Evolutionary conservation across 2,113 vertebrate genomes (phyloP), one percentile per base, ranked within the genome.

Genomic region (Larimichthys crocea): DNA sequence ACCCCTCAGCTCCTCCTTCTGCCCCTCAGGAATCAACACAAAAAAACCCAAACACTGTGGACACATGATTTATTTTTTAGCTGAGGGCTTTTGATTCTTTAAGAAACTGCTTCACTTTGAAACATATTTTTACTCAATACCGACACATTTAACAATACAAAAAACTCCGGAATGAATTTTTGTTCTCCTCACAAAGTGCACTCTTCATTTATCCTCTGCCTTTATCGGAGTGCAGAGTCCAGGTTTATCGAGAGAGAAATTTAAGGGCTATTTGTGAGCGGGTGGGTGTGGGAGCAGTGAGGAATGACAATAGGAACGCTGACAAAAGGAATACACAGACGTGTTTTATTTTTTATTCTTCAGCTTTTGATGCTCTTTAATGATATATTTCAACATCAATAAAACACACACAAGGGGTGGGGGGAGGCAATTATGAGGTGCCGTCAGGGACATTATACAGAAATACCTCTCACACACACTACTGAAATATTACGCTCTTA

Each of bases 221-320:
- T 71, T 44, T 49, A 73, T 80, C 26, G 48, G 61, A 55, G 20
- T 8, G 5, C 29, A 26, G 6, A 57, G 44, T 69, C 59, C 29
- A n/a, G 15, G 63, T 66, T 65, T 81, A 74, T 74, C 3, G 3
- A 52, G 49, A 56, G 40, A 74, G 56, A 67, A 22, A 35, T 77
- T 77, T 77, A 57, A 76, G 31, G 59, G 26, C 49, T 57, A 19
- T 72, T 74, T 40, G 40, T 61, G 71, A 59, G 68, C 40, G n/a
- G 24, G 49, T 22, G 24, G 24, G 11, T 14, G 63, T 56, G 63
- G 24, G 60, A 19, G 66, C 19, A 57, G 57, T 10, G 50, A 50
- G 22, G 57, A 56, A 79, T 64, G 29, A 50, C 71, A 74, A 70
- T 29, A 74, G 31, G 48, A 22, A 11, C 1, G 10, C 29, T 63